Evolutionary conservation across 1,140 invertebrate species (phyloP).

Genomic region (Drosophila subobscura): DNA sequence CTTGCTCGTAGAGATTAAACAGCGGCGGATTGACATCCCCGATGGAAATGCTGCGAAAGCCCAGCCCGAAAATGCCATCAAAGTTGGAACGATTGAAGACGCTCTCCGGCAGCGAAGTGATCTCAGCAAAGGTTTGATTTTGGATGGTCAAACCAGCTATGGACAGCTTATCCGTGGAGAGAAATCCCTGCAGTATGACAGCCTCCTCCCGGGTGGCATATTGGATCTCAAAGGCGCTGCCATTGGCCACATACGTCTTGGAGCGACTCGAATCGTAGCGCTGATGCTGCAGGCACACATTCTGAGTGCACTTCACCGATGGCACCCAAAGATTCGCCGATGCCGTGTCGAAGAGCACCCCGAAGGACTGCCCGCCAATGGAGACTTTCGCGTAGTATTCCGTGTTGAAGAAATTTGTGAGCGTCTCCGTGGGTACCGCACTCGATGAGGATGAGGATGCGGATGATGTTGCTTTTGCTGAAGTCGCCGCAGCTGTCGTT

Average conservation of each 20-base stretch:
- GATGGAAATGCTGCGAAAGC: constrained; percentile 93
- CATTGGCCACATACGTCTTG: constrained; percentile 92
- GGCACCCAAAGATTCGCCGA: constrained; percentile 99
- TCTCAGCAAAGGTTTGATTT: constrained; percentile 98
- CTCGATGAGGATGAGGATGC: not conserved
- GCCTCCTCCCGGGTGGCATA: constrained; percentile 96
- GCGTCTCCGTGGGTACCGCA: not conserved
- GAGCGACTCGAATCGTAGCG: constrained; percentile 96
- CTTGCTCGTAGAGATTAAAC: constrained; percentile 95
- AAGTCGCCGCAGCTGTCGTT: too few relatives aligned
- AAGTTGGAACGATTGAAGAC: constrained; percentile 97
- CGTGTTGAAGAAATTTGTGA: constrained; percentile 87
- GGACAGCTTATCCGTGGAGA: constrained; percentile 93
- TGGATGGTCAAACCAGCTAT: constrained; percentile 87
- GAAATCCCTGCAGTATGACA: constrained; percentile 88
- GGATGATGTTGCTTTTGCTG: too few relatives aligned
- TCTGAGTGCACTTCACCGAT: constrained; percentile 91
- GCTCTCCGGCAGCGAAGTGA: constrained; percentile 92
- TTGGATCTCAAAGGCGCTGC: constrained; percentile 94
- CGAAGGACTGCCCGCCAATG: constrained; percentile 96
- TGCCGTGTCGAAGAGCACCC: constrained; percentile 98
- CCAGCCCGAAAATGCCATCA: constrained; percentile 98
- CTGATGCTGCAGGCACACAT: constrained; percentile 93
- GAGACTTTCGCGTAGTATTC: constrained; percentile 98
- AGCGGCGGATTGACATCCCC: constrained; percentile 96